phyloP scores from a whole-genome alignment of 2,113 vertebrate genomes.

The Paramisgurnus dabryanus region DNA sequence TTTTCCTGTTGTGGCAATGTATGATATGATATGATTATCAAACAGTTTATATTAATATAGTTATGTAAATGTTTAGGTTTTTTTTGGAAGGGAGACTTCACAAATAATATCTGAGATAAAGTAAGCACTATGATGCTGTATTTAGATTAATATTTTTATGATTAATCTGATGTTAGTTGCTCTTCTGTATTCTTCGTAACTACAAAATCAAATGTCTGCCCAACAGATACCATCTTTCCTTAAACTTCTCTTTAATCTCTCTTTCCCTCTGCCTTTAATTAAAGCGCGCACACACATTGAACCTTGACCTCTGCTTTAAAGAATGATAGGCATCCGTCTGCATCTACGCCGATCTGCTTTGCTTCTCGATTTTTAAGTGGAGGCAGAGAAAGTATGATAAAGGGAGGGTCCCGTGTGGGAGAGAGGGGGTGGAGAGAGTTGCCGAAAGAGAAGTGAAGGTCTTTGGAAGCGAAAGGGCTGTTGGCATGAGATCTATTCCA shows the following conservation, averaged over 20 bases:
- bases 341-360: slow-evolving; percentile 68
- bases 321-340: slow-evolving; percentile 93
- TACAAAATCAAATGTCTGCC: slow-evolving; percentile 27
- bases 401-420: slow-evolving; percentile 74
- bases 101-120: background rate
- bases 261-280: background rate
- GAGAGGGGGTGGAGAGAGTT: slow-evolving; percentile 71
- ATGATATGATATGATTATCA: no score
- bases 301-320: slow-evolving; percentile 74
- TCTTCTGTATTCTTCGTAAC: slow-evolving; percentile 15
- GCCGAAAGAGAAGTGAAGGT: slow-evolving; percentile 44
- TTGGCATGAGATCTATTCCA: slow-evolving; percentile 41
- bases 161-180: slow-evolving; percentile 1
- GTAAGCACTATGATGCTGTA: background rate
- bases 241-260: slow-evolving; percentile 6
- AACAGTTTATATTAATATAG: background rate
- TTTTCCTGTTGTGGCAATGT: no score
- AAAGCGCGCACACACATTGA: slow-evolving; percentile 61
- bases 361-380: slow-evolving; percentile 73
- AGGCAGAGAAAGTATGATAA: slow-evolving; percentile 51
- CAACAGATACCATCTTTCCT: slow-evolving; percentile 16
- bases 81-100: background rate
- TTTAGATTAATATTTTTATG: background rate
- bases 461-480: slow-evolving; percentile 34
- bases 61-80: background rate